These are phyloP conservation scores for Chlorops oryzae DNA, from an alignment of 1,140 invertebrate genomes.

Conservation along the genomic window DNA sequence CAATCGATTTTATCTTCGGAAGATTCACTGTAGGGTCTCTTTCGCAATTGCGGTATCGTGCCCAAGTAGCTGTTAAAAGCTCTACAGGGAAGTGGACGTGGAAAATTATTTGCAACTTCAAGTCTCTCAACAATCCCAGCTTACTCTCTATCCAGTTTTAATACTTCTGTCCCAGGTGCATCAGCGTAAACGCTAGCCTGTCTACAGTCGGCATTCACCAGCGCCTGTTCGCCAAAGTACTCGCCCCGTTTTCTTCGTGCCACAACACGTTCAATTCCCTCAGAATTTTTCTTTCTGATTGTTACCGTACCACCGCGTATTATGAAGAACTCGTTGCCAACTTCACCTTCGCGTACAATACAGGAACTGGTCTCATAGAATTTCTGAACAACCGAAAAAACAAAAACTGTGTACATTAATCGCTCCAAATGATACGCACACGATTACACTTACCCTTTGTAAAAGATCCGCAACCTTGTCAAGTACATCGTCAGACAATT, in stretches of 20 bases:
- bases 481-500: constrained; percentile 72
- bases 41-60: constrained; percentile 39
- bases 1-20: constrained; percentile 17
- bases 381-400: constrained; percentile 23
- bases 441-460: constrained; percentile 72
- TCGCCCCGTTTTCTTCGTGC: constrained; percentile 62
- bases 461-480: constrained; percentile 84
- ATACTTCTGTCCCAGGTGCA: constrained; percentile 81
- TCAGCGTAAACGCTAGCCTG: constrained; percentile 84
- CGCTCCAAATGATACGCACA: neutral
- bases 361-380: constrained; percentile 72
- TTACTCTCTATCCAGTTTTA: constrained; percentile 78
- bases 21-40: constrained; percentile 22
- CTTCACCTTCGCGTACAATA: constrained; percentile 88
- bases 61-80: constrained; percentile 54
- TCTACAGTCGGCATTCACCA: constrained; percentile 72
- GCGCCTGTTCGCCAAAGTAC: constrained; percentile 74
- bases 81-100: constrained; percentile 24
- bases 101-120: too few relatives aligned
- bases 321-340: constrained; percentile 94
- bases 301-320: constrained; percentile 85
- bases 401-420: neutral
- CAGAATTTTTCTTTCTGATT: constrained; percentile 61
- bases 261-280: constrained; percentile 55
- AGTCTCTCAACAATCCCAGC: too few relatives aligned